A percentile compares a stretch with the other conserved stretches of the same genome.
Evolutionary conservation across 1,140 invertebrate species (phyloP).

Genomic region (Eupeodes corollae): DNA sequence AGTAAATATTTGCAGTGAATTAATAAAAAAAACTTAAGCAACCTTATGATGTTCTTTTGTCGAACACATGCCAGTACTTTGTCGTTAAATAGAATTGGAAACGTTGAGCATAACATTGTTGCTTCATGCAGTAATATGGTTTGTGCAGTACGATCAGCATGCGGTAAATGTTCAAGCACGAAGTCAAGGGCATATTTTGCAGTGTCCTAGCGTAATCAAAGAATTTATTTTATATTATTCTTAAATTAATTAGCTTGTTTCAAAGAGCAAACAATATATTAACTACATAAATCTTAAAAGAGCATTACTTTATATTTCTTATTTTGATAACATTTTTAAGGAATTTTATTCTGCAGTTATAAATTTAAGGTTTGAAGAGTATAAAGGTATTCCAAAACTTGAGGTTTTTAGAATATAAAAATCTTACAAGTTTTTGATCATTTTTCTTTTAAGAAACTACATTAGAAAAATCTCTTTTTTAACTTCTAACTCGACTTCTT

Average conservation of each 20-base stretch:
- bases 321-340: too few species aligned
- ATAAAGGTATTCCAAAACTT: too few species aligned
- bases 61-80: slow-evolving; percentile 60
- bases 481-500: too few species aligned
- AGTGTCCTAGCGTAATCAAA: slow-evolving; percentile 42
- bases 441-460: too few species aligned
- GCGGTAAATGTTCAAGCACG: slow-evolving; percentile 58
- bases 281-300: slow-evolving; percentile 5
- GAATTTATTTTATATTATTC: neutral
- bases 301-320: too few species aligned
- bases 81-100: slow-evolving; percentile 64
- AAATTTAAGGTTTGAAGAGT: too few species aligned
- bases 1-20: neutral
- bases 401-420: too few species aligned
- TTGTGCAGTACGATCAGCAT: slow-evolving; percentile 56
- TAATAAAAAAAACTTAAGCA: neutral
- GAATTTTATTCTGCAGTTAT: too few species aligned
- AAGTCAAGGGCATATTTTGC: slow-evolving; percentile 70
- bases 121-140: slow-evolving; percentile 62
- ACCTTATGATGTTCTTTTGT: slow-evolving; percentile 44
- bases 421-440: too few species aligned
- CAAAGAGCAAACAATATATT: neutral
- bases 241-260: neutral
- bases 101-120: slow-evolving; percentile 60
- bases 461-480: too few species aligned